phyloP scores from a whole-genome alignment of 2,797 vertebrate species.

The Karalla daura region DNA sequence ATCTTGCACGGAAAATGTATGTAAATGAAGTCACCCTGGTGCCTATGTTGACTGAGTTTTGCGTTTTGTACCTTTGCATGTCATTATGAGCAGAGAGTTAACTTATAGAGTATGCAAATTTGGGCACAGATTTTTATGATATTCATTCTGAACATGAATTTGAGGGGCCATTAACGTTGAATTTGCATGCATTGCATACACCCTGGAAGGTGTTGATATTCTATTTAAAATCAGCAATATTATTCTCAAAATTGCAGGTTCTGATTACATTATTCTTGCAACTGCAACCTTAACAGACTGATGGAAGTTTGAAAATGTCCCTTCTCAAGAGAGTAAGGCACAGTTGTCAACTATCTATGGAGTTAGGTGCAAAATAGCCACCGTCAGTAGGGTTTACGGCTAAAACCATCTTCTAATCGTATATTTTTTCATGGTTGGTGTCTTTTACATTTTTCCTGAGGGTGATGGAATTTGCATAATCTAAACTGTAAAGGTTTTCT shows the following conservation, averaged over 20 bases:
- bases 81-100: conserved; percentile 12
- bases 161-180: not conserved
- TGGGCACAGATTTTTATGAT: not conserved
- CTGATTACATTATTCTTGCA: not conserved
- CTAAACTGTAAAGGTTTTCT: not conserved
- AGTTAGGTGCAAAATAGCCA: not conserved
- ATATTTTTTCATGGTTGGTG: not conserved
- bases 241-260: not conserved
- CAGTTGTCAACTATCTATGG: not conserved
- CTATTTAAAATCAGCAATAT: too few relatives aligned
- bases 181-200: not conserved
- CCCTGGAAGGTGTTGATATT: not conserved
- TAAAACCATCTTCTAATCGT: not conserved
- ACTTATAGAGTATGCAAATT: not conserved
- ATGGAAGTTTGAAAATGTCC: not conserved
- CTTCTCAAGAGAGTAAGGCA: not conserved
- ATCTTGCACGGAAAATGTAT: conserved; percentile 26
- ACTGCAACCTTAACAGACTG: not conserved
- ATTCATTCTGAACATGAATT: not conserved
- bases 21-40: conserved; percentile 34
- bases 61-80: not conserved
- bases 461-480: not conserved
- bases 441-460: not conserved
- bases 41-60: conserved; percentile 31
- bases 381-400: not conserved